Base-by-base conservation (phyloP, 2,797 vertebrate species). In the Acrocephalus scirpaceus region DNA sequence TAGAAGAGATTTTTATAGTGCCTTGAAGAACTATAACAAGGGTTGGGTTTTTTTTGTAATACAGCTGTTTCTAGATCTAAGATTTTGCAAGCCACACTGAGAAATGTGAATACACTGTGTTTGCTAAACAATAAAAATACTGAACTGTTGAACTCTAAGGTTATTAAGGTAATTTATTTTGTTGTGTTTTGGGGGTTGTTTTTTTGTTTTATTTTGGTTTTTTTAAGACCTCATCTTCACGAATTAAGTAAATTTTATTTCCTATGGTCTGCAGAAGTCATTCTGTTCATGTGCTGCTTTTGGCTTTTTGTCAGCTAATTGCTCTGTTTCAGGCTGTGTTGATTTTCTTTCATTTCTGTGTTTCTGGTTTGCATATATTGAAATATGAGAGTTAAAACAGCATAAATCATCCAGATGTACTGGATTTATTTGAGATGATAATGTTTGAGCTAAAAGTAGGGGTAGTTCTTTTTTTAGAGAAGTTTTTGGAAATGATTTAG, bases 111-210 rank as follows among this genome's bases (percentile, higher is more conserved):
- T 89, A 48, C 5, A 26, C 16, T 23, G 44, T 53, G 13, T 44
- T 64, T 90, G 34, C 60, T 81, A 76, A 54, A 25, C 15, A 64
- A 13, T 92, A 72, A 90, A 92, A 87, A 27, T 64, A 36, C 2
- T 48, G 32, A 84, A n/a, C 9, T 72, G 5, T 76, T 69, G 56
- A 73, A 77, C 16, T 19, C 21, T 72, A 61, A 53, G 18, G 21
- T 72, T 34, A 30, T 60, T 57, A 36, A 51, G 6, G 4, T 71
- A 44, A 23, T 32, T 86, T 56, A 56, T 64, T 64, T 71, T 78
- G 34, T 22, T 3, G 1, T 56, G 20, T 1, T 26, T 70, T 62
- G 5, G 6, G 9, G 5, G 4, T 16, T 36, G 36, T 20, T 7
- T 34, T 8, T n/a, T 34, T 38, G 42, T 25, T 16, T 30, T 60